phyloP scores from a whole-genome alignment of 2,888 invertebrate species.

The Mesorhabditis spiculigera region DNA sequence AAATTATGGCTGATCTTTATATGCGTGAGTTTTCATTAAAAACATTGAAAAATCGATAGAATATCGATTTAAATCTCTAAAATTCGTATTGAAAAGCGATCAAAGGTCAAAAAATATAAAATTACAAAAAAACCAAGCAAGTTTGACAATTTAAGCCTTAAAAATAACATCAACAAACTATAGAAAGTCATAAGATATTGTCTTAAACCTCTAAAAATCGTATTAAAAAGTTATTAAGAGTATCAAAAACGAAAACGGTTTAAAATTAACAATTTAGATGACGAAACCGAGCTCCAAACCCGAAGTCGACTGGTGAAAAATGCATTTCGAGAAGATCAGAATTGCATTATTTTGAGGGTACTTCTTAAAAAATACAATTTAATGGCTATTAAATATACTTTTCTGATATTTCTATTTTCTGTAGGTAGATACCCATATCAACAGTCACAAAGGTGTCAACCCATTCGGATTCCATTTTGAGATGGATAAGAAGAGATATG shows the following conservation, averaged over 20 bases:
- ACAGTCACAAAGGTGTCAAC: slow-evolving; percentile 27
- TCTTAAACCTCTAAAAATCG: too few relatives aligned
- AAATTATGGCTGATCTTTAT: too few relatives aligned
- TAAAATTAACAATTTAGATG: slow-evolving; percentile 7
- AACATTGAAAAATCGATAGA: too few relatives aligned
- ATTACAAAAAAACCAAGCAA: too few relatives aligned
- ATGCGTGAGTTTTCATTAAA: too few relatives aligned
- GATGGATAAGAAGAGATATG: slow-evolving; percentile 33
- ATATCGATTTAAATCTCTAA: too few relatives aligned
- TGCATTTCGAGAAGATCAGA: slow-evolving; percentile 28
- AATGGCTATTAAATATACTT: background rate
- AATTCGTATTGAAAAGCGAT: too few relatives aligned
- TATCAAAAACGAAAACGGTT: background rate
- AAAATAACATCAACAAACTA: too few relatives aligned
- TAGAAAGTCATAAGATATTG: too few relatives aligned
- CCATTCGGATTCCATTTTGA: slow-evolving; percentile 45
- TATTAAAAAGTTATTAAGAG: background rate
- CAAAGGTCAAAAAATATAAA: too few relatives aligned
- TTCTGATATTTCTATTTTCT: background rate
- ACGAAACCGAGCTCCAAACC: slow-evolving; percentile 35
- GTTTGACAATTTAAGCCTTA: too few relatives aligned
- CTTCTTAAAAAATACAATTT: background rate
- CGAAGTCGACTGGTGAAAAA: slow-evolving; percentile 34
- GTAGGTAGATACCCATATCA: slow-evolving; percentile 31
- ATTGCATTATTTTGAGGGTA: slow-evolving; percentile 34